Base-by-base conservation (phyloP, 2,888 invertebrate genomes). In the Drosophila borborema region DNA sequence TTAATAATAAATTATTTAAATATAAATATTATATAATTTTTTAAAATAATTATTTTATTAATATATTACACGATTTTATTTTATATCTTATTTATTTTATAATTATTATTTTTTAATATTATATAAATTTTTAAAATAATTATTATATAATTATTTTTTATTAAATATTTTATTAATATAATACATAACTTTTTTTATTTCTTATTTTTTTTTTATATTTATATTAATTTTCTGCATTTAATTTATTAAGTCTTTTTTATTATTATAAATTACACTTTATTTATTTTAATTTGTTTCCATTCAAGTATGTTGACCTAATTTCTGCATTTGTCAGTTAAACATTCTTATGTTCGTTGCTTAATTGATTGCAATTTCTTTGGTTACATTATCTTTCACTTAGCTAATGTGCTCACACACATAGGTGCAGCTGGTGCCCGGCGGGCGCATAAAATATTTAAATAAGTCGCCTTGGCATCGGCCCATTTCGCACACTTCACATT, bases 381-480 rank as follows among this genome's bases (percentile, higher is more conserved):
- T 4, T 6, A n/a, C 64, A 55, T 34, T 8, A 40, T 16, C n/a
- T 41, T 0, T 1, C 31, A 10, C 7, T 23, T 9, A 18, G 28
- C 38, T 49, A n/a, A 64, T 40, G 10, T 38, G 16, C 65, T 9
- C 45, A n/a, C 28, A 31, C 45, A n/a, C 28, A 31, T 12, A 10
- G 31, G 16, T 40, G 51, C 45, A 36, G 23, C 23, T n/a, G 36
- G n/a, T 64, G 31, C 40, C 16, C 36, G 46, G 38, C 12, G 49
- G 3, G 10, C 45, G 41, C 45, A 59, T 46, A 10, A 68, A 73
- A 48, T 66, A 45, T 56, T 69, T 51, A 67, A 72, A 75, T 28
- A 65, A 79, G 61, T 66, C 70, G 59, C 67, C 53, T 48, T 71
- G 54, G 64, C 56, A 59, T 65, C 62, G 65, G 63, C 36, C 34